A percentile compares a stretch with the other conserved stretches of the same genome.
Conservation (phyloP, 2,888 invertebrate genomes). For the Ryuthela nishihirai region DNA sequence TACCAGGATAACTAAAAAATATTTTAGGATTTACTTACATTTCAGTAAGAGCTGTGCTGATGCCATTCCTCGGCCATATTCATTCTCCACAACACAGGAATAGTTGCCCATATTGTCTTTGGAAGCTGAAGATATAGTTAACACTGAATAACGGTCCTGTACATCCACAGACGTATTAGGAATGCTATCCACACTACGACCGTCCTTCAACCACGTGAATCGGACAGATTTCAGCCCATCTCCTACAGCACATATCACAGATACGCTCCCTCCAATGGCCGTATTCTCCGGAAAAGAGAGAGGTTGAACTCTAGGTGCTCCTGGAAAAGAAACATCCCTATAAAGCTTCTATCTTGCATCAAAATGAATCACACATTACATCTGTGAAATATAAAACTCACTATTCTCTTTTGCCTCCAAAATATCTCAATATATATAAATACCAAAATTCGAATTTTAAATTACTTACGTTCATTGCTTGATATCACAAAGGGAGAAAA, state of each 20-base stretch:
- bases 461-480: too few species aligned
- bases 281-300: conserved; percentile 20
- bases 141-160: conserved; percentile 13
- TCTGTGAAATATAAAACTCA: too few species aligned
- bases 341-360: too few species aligned
- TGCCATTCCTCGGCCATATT: conserved; percentile 12
- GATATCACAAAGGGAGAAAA: too few species aligned
- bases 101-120: conserved; percentile 29
- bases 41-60: conserved; percentile 17
- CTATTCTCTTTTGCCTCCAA: too few species aligned
- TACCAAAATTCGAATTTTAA: too few species aligned
- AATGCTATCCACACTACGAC: conserved; percentile 2
- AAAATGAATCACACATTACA: too few species aligned
- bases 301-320: conserved; percentile 14
- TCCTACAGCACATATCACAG: conserved; percentile 13
- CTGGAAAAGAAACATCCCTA: conserved; percentile 2
- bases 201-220: conserved; percentile 30
- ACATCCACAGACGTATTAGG: conserved; percentile 13
- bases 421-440: too few species aligned
- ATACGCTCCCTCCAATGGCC: conserved; percentile 12
- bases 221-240: conserved; percentile 14
- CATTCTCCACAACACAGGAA: conserved; percentile 26
- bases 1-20: not conserved
- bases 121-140: conserved; percentile 9
- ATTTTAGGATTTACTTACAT: conserved; percentile 2